Evolutionary conservation across 2,113 vertebrate genomes (phyloP).

Genomic region (Periophthalmus modestus): DNA sequence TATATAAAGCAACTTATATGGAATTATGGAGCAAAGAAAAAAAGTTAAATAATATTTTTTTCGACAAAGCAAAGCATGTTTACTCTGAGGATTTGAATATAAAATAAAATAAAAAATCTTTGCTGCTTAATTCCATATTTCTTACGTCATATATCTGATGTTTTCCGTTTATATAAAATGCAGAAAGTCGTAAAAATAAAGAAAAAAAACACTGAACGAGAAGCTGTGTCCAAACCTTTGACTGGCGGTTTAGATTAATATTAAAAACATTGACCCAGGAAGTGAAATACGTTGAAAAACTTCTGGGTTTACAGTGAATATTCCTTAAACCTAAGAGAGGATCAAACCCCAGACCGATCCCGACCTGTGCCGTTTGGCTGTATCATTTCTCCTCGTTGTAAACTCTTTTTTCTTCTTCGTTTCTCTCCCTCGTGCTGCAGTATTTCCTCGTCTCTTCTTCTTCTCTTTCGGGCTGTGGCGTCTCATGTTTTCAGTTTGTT

Average conservation of each 20-base stretch:
- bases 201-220: too few species aligned
- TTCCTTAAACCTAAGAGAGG: slow-evolving; percentile 79
- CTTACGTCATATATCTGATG: too few species aligned
- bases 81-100: too few species aligned
- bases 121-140: too few species aligned
- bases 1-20: too few species aligned
- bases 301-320: slow-evolving; percentile 14
- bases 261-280: background rate
- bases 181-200: too few species aligned
- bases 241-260: background rate
- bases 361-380: slow-evolving; percentile 83
- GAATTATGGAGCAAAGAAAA: too few species aligned
- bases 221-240: too few species aligned
- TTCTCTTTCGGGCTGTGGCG: slow-evolving; percentile 77
- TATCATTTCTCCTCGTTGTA: slow-evolving; percentile 88
- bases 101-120: too few species aligned
- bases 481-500: slow-evolving; percentile 84
- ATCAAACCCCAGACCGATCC: slow-evolving; percentile 27
- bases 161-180: too few species aligned
- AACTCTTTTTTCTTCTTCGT: slow-evolving; percentile 91
- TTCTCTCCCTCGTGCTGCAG: slow-evolving; percentile 88
- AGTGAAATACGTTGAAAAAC: background rate
- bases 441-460: slow-evolving; percentile 86
- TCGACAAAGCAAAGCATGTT: too few species aligned
- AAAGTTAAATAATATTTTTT: too few species aligned